Conservation (phyloP, 2,113 vertebrate species). For the Sclerurus mexicanus region DNA sequence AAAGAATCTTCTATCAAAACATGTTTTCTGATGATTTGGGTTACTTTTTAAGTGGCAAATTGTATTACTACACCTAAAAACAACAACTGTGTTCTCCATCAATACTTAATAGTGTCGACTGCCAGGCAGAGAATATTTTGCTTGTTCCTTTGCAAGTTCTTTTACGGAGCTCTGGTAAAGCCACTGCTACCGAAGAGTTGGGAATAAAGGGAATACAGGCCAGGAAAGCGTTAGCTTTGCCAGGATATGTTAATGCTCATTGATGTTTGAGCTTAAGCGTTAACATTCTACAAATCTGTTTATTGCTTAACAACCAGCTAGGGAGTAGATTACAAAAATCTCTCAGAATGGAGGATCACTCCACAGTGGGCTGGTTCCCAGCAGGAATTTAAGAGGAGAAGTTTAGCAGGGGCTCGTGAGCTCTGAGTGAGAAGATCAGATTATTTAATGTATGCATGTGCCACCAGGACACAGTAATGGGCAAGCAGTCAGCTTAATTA, state of each 20-base stretch:
- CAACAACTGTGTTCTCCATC: not conserved
- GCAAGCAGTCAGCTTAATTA: not conserved
- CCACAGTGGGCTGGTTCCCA: not conserved
- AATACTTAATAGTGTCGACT: not conserved
- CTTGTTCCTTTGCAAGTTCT: not conserved
- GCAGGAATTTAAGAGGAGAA: not conserved
- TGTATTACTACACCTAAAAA: not conserved
- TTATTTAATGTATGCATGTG: not conserved
- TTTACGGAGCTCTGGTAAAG: not conserved
- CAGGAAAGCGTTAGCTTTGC: not conserved
- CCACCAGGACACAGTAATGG: not conserved
- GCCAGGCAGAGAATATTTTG: not conserved
- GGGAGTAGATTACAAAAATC: not conserved
- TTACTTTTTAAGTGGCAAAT: not conserved
- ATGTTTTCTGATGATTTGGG: not conserved
- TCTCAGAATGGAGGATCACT: not conserved
- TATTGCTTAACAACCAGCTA: not conserved
- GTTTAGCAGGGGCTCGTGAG: not conserved
- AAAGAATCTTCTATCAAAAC: not conserved
- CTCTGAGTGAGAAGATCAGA: not conserved
- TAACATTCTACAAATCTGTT: constrained; percentile 21
- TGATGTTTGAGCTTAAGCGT: not conserved
- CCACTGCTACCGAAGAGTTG: not conserved
- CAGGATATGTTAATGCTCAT: not conserved
- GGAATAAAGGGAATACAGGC: not conserved